Evolutionary conservation across 2,797 vertebrate species (phyloP).

Genomic region (Fistularia tabacaria): DNA sequence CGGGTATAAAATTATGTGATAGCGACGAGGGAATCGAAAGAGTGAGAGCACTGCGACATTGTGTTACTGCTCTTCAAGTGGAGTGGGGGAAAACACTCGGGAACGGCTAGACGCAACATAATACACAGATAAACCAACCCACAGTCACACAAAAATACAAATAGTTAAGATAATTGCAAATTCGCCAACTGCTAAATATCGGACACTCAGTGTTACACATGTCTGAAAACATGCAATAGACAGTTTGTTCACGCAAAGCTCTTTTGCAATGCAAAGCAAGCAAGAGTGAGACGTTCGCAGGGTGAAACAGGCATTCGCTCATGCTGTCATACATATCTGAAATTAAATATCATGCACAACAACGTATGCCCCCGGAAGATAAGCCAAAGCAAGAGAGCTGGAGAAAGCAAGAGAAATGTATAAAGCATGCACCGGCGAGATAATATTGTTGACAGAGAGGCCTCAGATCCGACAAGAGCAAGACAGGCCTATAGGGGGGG

Average conservation of each 20-base stretch:
- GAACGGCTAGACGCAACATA: conserved; percentile 39
- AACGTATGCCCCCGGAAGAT: conserved; percentile 42
- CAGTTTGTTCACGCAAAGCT: conserved; percentile 15
- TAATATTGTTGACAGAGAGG: conserved; percentile 36
- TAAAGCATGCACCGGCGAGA: conserved; percentile 44
- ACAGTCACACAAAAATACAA: conserved; percentile 11
- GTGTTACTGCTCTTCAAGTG: conserved; percentile 48
- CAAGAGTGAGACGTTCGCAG: conserved; percentile 1
- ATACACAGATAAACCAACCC: conserved; percentile 13
- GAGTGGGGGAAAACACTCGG: conserved; percentile 37
- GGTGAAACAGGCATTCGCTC: conserved; percentile 5
- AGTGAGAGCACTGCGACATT: conserved; percentile 44
- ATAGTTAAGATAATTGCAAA: background rate
- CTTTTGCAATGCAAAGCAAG: conserved; percentile 46
- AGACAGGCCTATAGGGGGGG: conserved; percentile 11
- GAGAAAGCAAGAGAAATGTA: conserved; percentile 38
- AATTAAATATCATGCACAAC: conserved; percentile 52
- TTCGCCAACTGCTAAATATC: background rate
- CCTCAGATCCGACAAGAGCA: conserved; percentile 28
- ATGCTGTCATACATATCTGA: conserved; percentile 49
- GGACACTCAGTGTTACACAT: conserved; percentile 8
- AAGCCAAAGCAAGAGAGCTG: conserved; percentile 23
- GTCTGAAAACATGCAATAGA: conserved; percentile 8
- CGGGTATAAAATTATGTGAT: conserved; percentile 58
- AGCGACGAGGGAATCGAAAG: conserved; percentile 57